Evolutionary conservation across 2,797 vertebrate genomes (phyloP).

Genomic region (Pitangus sulphuratus): DNA sequence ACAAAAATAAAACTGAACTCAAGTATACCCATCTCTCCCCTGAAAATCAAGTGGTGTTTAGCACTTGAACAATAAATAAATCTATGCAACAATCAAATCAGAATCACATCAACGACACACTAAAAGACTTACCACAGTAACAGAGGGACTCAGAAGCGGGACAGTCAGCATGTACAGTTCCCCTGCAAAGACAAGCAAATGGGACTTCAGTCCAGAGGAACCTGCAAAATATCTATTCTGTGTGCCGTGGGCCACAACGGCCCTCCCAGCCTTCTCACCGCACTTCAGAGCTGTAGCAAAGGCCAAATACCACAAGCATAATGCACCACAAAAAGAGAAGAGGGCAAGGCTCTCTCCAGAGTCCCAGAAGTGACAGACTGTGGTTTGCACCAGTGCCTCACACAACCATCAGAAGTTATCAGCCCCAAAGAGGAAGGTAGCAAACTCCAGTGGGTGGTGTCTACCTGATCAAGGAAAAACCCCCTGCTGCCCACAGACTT

Average conservation of each 20-base stretch:
- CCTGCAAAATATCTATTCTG: neutral
- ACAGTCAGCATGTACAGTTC: neutral
- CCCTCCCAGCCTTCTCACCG: neutral
- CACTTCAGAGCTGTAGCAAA: neutral
- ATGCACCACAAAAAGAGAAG: neutral
- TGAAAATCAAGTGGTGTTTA: neutral
- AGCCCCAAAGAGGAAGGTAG: neutral
- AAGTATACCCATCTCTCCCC: neutral
- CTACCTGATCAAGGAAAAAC: neutral
- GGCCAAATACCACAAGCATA: neutral
- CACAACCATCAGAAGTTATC: neutral
- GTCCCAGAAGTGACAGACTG: neutral
- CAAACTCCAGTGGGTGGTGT: neutral
- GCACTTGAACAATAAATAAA: constrained; percentile 8
- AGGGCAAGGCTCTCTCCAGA: neutral
- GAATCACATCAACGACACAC: neutral
- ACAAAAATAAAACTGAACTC: constrained; percentile 27
- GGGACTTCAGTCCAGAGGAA: neutral
- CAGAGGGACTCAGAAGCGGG: neutral
- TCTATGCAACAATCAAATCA: neutral
- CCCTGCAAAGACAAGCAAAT: neutral
- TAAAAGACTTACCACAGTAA: neutral
- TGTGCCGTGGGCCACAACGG: neutral
- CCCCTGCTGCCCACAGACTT: neutral
- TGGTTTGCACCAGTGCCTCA: neutral